Conservation (phyloP, 2,797 vertebrate genomes). For the Pteronotus mesoamericanus region DNA sequence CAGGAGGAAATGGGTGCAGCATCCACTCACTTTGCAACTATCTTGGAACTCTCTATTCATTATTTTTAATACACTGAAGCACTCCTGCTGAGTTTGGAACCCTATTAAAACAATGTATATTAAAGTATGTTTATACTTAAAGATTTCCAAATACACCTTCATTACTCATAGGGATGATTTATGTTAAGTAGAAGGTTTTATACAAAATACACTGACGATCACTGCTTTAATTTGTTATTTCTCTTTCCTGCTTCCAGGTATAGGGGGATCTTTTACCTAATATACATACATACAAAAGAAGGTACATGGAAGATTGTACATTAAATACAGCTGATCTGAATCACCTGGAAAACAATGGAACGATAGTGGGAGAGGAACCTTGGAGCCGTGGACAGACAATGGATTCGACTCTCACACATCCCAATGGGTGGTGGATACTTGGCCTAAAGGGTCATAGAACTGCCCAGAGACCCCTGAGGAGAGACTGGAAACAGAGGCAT, state of each 20-base stretch:
- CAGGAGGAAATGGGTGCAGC: no score
- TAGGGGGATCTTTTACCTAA: background rate
- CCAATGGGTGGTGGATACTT: no score
- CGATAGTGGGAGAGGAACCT: no score
- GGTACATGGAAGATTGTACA: background rate
- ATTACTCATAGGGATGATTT: background rate
- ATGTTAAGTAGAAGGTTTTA: background rate
- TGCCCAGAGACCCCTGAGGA: no score
- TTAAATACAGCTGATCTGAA: background rate
- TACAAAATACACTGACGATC: background rate
- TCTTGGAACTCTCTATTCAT: background rate
- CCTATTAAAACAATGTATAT: background rate
- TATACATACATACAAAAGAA: background rate
- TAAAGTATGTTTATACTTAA: background rate
- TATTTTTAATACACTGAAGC: background rate
- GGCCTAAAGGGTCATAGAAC: no score
- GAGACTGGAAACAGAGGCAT: no score
- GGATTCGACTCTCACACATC: no score
- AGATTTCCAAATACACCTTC: background rate
- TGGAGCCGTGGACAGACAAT: no score
- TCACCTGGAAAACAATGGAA: no score
- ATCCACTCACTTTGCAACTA: no score
- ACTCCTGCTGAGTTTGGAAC: background rate
- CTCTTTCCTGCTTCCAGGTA: background rate
- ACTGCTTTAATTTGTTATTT: background rate